These are phyloP conservation scores for Lepus townsendii DNA, from an alignment of 2,797 vertebrate genomes.

Conservation along the genomic window DNA sequence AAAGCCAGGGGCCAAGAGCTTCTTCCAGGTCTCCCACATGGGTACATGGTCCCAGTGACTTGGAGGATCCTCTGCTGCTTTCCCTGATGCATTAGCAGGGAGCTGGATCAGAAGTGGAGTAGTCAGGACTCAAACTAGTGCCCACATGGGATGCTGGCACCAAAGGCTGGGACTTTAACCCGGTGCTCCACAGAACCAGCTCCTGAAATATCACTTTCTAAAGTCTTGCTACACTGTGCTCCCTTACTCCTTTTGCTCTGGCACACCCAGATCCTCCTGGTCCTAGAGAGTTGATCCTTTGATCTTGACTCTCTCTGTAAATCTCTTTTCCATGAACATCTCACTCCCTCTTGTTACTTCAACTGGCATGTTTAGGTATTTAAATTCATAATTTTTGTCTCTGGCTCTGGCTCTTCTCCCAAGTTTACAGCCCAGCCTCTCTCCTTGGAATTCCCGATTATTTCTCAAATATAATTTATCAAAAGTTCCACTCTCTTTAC, in stretches of 20 bases:
- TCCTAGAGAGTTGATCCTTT: background rate
- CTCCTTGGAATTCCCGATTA: background rate
- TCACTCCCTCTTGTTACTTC: background rate
- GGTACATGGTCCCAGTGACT: too few species aligned
- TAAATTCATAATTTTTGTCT: background rate
- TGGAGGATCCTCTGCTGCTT: too few species aligned
- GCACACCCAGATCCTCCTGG: background rate
- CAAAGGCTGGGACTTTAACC: too few species aligned
- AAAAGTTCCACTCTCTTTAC: conserved; percentile 1
- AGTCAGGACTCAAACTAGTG: too few species aligned
- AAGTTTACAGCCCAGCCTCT: background rate
- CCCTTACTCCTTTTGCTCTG: background rate
- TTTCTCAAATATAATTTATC: background rate
- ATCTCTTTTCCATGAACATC: background rate
- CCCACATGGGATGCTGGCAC: too few species aligned
- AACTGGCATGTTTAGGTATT: background rate
- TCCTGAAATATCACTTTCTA: background rate
- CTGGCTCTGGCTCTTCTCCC: background rate
- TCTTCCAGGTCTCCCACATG: too few species aligned
- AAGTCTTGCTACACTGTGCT: background rate
- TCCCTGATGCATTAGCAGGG: too few species aligned
- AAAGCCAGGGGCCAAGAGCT: too few species aligned
- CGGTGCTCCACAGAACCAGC: too few species aligned
- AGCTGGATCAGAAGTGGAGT: too few species aligned
- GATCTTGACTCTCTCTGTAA: background rate